A percentile compares a stretch with the other conserved stretches of the same genome.
These are phyloP conservation scores for Alsophila aescularia DNA, from an alignment of 2,888 invertebrate species.

Conservation along the genomic window DNA sequence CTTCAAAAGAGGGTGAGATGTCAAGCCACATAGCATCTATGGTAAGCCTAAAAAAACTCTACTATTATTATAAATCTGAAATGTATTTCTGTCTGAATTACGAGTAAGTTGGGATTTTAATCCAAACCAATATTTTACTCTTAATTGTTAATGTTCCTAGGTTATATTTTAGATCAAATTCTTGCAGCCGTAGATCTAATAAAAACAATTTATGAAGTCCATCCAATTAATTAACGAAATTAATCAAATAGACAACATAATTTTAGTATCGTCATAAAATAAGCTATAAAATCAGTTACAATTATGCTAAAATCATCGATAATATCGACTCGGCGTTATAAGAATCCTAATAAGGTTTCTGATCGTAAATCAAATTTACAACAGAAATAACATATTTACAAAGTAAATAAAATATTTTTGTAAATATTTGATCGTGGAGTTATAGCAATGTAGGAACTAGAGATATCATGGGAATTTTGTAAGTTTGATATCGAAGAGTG, in stretches of 20 bases:
- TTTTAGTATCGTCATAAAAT: constrained; percentile 28
- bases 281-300: constrained; percentile 31
- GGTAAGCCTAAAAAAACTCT: no score
- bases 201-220: constrained; percentile 25
- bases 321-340: constrained; percentile 11
- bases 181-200: constrained; percentile 12
- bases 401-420: no score
- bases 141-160: not conserved
- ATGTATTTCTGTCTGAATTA: no score
- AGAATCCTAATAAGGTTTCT: constrained; percentile 19
- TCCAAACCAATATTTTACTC: not conserved
- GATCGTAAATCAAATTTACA: constrained; percentile 28
- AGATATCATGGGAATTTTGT: constrained; percentile 47
- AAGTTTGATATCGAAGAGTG: constrained; percentile 20
- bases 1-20: no score
- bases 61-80: no score
- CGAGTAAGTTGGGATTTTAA: no score
- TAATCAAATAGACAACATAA: constrained; percentile 35
- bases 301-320: constrained; percentile 21
- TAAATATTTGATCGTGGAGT: constrained; percentile 34
- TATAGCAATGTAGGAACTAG: constrained; percentile 18
- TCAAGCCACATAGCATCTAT: no score
- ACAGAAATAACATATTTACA: constrained; percentile 15
- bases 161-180: constrained; percentile 22
- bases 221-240: constrained; percentile 32